Percentiles rank a stretch among this genome's conserved stretches.
These are phyloP conservation scores for Bombylius major DNA, from an alignment of 2,888 invertebrate genomes.

Conservation along the genomic window DNA sequence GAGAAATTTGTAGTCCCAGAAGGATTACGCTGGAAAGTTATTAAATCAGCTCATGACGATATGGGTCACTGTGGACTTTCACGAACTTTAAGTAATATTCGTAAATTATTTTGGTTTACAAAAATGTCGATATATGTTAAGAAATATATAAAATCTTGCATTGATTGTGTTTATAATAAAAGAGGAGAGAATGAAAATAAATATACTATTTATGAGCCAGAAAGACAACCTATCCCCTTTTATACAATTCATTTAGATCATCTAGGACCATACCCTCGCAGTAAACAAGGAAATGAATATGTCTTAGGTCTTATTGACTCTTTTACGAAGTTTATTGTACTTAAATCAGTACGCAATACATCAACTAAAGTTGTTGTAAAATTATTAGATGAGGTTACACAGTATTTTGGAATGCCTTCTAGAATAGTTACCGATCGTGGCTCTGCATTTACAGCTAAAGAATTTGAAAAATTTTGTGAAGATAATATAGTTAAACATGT, in stretches of 20 bases:
- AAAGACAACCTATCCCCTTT: slow-evolving; percentile 16
- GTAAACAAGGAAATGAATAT: slow-evolving; percentile 14
- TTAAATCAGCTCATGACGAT: no score
- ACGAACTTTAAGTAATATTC: no score
- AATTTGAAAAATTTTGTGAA: slow-evolving; percentile 16
- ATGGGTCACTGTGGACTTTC: no score
- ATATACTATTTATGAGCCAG: slow-evolving; percentile 8
- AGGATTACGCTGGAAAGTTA: no score
- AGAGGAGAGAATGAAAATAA: slow-evolving; percentile 6
- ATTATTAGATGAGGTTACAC: slow-evolving; percentile 9
- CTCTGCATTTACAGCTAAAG: slow-evolving; percentile 16
- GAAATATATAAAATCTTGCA: no score
- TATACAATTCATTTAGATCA: slow-evolving; percentile 26
- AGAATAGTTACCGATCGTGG: slow-evolving; percentile 21
- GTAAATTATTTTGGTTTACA: no score
- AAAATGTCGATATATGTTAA: no score
- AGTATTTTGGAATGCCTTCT: slow-evolving; percentile 18
- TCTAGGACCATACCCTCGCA: slow-evolving; percentile 22
- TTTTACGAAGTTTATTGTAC: slow-evolving; percentile 12
- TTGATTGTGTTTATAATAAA: no score
- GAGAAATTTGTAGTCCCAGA: no score
- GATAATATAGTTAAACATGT: slow-evolving; percentile 16
- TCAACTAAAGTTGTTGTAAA: slow-evolving; percentile 12
- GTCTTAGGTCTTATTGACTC: not conserved
- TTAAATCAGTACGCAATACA: slow-evolving; percentile 11